Conservation (phyloP, 2,888 invertebrate genomes). For the Agonopterix heracliana region DNA sequence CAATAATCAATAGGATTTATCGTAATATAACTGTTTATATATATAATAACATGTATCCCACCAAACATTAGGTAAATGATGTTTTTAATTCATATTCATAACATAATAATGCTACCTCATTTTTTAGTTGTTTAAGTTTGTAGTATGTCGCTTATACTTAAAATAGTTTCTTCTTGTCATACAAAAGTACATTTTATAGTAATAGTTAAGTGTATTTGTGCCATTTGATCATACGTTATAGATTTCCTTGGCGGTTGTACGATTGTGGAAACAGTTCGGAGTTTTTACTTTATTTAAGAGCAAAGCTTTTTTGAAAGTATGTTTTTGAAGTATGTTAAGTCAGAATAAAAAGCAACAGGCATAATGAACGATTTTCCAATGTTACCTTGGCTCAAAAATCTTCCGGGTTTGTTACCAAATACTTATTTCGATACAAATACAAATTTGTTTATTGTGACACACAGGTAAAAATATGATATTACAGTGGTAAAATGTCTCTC, state of each 20-base stretch:
- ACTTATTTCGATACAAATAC: too few relatives aligned
- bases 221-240: constrained; percentile 20
- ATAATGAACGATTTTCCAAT: too few relatives aligned
- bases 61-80: constrained; percentile 64
- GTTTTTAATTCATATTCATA: constrained; percentile 50
- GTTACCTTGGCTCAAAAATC: too few relatives aligned
- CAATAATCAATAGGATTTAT: constrained; percentile 66
- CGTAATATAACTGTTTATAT: constrained; percentile 47
- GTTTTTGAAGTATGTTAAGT: too few relatives aligned
- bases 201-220: constrained; percentile 17
- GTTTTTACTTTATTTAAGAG: neutral
- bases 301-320: neutral
- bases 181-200: neutral
- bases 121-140: constrained; percentile 48
- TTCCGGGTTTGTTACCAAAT: too few relatives aligned
- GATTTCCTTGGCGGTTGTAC: constrained; percentile 1
- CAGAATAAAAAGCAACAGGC: too few relatives aligned
- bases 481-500: too few relatives aligned
- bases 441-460: too few relatives aligned
- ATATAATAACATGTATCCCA: constrained; percentile 53
- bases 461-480: too few relatives aligned
- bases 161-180: constrained; percentile 3
- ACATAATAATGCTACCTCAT: constrained; percentile 71
- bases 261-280: neutral
- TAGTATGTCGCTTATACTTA: constrained; percentile 19